Percentiles rank a stretch among this genome's conserved stretches.
Evolutionary conservation across 2,888 invertebrate species (phyloP).

Genomic region (Plebejus argus): DNA sequence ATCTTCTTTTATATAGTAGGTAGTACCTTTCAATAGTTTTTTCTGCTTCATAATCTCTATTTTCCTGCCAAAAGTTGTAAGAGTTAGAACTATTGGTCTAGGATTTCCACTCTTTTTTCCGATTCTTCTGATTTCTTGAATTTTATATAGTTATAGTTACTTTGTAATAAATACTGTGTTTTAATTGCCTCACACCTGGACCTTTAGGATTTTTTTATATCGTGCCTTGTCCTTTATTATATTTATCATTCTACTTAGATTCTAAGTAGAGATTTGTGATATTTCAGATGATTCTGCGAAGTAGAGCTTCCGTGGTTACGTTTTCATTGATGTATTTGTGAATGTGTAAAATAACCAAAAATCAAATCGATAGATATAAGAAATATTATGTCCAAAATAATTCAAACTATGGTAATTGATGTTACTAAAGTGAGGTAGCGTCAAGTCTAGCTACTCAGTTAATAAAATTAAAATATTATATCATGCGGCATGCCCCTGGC

Average conservation of each 20-base stretch:
- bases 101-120: constrained; percentile 31
- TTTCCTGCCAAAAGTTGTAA: constrained; percentile 33
- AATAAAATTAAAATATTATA: constrained; percentile 6
- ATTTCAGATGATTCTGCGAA: too few species aligned
- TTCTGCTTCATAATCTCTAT: constrained; percentile 32
- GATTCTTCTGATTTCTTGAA: constrained; percentile 34
- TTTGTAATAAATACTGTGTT: too few species aligned
- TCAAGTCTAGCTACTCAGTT: not conserved
- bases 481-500: not conserved
- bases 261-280: too few species aligned
- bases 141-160: not conserved
- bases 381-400: too few species aligned
- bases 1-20: constrained; percentile 37
- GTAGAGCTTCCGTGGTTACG: too few species aligned
- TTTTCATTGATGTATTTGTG: too few species aligned
- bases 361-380: too few species aligned
- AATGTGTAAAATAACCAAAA: too few species aligned
- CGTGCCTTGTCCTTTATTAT: too few species aligned
- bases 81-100: constrained; percentile 28
- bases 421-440: constrained; percentile 2
- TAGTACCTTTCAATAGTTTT: constrained; percentile 25
- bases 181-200: too few species aligned
- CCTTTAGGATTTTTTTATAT: too few species aligned
- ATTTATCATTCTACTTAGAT: too few species aligned
- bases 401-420: not conserved